Base-by-base conservation (phyloP, 2,113 vertebrate species). In the Formicarius rufipectus region DNA sequence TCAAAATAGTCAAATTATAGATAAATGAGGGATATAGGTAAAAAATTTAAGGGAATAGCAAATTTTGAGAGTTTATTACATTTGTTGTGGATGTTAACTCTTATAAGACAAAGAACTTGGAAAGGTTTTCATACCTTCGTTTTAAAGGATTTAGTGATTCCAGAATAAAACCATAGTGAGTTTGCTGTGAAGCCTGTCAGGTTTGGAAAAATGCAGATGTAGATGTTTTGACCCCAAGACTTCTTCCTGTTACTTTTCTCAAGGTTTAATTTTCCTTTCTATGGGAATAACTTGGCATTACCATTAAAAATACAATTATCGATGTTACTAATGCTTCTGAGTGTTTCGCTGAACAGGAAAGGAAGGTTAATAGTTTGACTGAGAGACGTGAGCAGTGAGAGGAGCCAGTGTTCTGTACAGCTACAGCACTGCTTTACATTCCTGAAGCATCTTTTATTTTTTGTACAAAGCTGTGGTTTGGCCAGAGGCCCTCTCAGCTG, bases 361-460 rank as follows among this genome's bases (percentile, higher is more conserved):
- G 85, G 39, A 89, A 73, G 75, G 75, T 87, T 78, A 50, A 66
- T 87, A 89, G 60, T 80, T 72, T 47, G 76, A 69, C 47, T 60
- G 73, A 91, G 91, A 85, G 30, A 30, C 35, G 9, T 30, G 49
- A 91, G 74, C 49, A 45, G 14, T n/a, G 90, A 91, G 90, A 93
- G 80, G 56, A 92, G 67, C 90, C 87, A 93, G 16, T 24, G 5
- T 39, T 83, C 81, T 66, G 64, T 56, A 55, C 56, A 96, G 91
- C 63, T 86, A 84, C 73, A 90, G 75, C 49, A 13, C 90, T 93
- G 88, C 91, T 97, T 96, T 93, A 92, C 88, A 82, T 97, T 97
- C 94, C 88, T 94, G 92, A 97, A 95, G 95, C 93, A 97, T 97
- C 95, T 96, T 95, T 82, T 90, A 88, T 93, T 92, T 96, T 69